phyloP scores from a whole-genome alignment of 2,797 vertebrate species.

The Denticeps clupeoides region DNA sequence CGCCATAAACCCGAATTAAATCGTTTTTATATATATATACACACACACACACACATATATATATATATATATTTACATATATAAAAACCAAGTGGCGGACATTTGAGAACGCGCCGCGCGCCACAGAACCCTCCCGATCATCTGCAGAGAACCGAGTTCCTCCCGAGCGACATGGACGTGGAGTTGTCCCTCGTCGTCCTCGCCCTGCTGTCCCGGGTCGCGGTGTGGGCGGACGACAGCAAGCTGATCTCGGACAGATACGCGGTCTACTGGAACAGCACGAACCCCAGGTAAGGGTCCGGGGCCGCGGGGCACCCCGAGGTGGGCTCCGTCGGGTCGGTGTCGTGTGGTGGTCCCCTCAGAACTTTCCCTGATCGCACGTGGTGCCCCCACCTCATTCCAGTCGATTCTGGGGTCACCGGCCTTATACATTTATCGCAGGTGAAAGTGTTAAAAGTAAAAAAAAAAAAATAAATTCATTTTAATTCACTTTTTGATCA shows the following conservation, averaged over 20 bases:
- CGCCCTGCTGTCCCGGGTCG: constrained; percentile 63
- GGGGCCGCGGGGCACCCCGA: background rate
- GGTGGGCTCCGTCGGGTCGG: background rate
- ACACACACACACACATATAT: background rate
- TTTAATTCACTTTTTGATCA: too few relatives aligned
- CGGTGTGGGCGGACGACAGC: constrained; percentile 73
- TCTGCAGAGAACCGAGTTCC: too few relatives aligned
- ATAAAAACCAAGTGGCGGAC: background rate
- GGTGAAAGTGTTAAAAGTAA: too few relatives aligned
- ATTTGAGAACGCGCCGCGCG: background rate
- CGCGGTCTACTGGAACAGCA: constrained; percentile 89
- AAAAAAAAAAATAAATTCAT: too few relatives aligned
- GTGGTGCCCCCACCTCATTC: too few relatives aligned
- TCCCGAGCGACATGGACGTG: constrained; percentile 39
- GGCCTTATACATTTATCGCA: too few relatives aligned
- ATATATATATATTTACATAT: too few relatives aligned
- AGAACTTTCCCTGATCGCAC: too few relatives aligned
- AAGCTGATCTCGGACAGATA: constrained; percentile 78
- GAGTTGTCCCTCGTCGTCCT: constrained; percentile 61
- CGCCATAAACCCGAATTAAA: too few relatives aligned
- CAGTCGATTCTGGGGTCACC: too few relatives aligned
- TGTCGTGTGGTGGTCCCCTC: too few relatives aligned
- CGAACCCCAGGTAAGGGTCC: constrained; percentile 75
- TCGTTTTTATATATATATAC: too few relatives aligned
- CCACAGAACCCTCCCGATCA: background rate